These are phyloP conservation scores for Callithrix jacchus DNA, from an alignment of 2,113 vertebrate genomes.

Conservation along the genomic window DNA sequence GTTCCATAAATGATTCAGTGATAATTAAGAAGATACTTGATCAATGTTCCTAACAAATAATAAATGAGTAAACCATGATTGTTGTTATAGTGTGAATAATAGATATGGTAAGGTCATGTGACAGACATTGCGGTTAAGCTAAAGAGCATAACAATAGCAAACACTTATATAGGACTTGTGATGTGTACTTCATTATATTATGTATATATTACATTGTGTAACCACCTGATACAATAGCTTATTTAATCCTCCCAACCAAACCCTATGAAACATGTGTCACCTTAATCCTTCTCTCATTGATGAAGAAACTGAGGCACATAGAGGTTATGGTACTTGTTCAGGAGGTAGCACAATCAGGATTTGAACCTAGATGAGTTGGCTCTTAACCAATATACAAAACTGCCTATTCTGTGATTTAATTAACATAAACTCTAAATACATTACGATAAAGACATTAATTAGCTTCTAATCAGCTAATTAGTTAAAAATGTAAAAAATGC, in stretches of 20 bases:
- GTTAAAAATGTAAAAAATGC: neutral
- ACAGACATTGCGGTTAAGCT: neutral
- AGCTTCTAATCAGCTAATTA: neutral
- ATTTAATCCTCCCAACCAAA: neutral
- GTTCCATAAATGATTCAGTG: neutral
- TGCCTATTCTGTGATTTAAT: neutral
- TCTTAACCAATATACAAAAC: neutral
- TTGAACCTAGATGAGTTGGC: neutral
- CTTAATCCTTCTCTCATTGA: neutral
- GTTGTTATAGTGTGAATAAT: slow-evolving; percentile 49
- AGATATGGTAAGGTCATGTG: neutral
- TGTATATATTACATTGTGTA: neutral
- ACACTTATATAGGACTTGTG: neutral
- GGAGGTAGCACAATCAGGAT: neutral
- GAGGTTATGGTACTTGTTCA: neutral
- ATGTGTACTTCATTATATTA: neutral
- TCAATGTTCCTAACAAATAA: too few species aligned
- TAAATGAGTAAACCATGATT: slow-evolving; percentile 2
- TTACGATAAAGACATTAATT: neutral
- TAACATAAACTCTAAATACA: neutral
- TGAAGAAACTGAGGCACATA: neutral
- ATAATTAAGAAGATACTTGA: slow-evolving; percentile 25
- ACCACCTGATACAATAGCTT: neutral
- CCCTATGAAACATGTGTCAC: neutral
- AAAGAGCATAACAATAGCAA: neutral